These are phyloP conservation scores for Rhynchotus rufescens DNA, from an alignment of 2,797 vertebrate genomes.

Conservation along the genomic window DNA sequence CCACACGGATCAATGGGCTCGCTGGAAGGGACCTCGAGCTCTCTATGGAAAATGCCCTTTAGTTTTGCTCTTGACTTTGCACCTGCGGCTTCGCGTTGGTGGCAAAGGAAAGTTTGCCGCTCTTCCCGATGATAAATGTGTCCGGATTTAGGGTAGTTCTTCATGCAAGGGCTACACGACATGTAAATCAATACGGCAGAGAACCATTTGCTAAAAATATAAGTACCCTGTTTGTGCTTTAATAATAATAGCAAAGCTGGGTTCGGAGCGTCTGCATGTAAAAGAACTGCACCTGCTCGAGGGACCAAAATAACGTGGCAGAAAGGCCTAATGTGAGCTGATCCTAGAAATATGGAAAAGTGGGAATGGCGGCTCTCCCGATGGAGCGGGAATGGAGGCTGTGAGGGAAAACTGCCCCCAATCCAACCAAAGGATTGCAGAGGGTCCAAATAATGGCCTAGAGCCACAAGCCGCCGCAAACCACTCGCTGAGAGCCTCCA, in stretches of 20 bases:
- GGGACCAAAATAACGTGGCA: neutral
- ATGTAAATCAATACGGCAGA: slow-evolving; percentile 70
- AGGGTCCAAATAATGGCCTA: slow-evolving; percentile 2
- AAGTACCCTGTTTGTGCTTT: slow-evolving; percentile 55
- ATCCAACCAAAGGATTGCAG: neutral
- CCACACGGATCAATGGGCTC: neutral
- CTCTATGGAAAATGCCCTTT: neutral
- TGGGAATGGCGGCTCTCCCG: neutral
- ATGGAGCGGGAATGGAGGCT: neutral
- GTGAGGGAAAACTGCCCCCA: neutral
- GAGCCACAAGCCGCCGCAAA: slow-evolving; percentile 52
- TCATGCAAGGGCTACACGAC: slow-evolving; percentile 44
- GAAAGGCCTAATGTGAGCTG: neutral
- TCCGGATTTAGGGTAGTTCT: slow-evolving; percentile 58
- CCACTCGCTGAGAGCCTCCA: neutral
- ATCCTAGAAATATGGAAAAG: slow-evolving; percentile 3
- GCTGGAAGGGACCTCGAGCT: neutral
- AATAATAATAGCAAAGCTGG: slow-evolving; percentile 19
- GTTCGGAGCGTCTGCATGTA: slow-evolving; percentile 3
- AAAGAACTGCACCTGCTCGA: slow-evolving; percentile 25
- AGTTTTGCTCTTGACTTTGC: neutral
- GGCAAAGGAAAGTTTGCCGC: slow-evolving; percentile 35
- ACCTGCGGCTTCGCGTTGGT: neutral
- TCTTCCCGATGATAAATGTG: slow-evolving; percentile 45
- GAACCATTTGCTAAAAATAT: slow-evolving; percentile 71